Conservation (phyloP, 35 echinoderm and acorn worm species). For the Ptychodera flava region DNA sequence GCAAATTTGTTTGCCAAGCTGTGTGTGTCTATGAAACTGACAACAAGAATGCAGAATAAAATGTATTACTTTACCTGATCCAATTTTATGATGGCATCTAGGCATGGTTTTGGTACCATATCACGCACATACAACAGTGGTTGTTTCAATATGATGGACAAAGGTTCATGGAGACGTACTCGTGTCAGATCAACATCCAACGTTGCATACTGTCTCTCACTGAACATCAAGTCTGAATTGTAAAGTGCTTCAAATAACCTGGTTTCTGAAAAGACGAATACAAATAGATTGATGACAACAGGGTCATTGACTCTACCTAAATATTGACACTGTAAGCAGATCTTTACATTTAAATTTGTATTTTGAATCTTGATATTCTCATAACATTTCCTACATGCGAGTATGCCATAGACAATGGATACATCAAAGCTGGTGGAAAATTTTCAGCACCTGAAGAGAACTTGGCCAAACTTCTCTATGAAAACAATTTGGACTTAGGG, state of each 20-base stretch:
- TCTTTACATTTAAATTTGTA: no score
- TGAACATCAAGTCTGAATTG: conserved; percentile 91
- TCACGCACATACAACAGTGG: conserved; percentile 91
- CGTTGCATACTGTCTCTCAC: conserved; percentile 66
- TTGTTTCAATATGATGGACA: conserved; percentile 79
- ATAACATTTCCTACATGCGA: no score
- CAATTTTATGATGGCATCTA: conserved; percentile 84
- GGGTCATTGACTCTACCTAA: neutral
- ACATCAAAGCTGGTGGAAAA: no score
- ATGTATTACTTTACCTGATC: conserved; percentile 91
- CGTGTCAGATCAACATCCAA: conserved; percentile 86
- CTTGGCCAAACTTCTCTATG: no score
- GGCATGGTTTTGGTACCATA: conserved; percentile 84
- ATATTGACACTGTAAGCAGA: no score
- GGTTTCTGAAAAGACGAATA: conserved; percentile 40
- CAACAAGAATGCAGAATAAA: no score
- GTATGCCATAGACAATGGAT: no score
- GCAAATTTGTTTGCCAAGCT: no score
- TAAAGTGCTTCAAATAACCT: conserved; percentile 78
- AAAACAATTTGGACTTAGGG: no score
- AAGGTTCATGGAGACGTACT: conserved; percentile 83
- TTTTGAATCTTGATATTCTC: no score
- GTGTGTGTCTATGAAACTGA: no score
- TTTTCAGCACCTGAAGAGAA: no score
- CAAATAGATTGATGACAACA: neutral